Conservation (phyloP, 2,888 invertebrate species). For the Galeruca laticollis region DNA sequence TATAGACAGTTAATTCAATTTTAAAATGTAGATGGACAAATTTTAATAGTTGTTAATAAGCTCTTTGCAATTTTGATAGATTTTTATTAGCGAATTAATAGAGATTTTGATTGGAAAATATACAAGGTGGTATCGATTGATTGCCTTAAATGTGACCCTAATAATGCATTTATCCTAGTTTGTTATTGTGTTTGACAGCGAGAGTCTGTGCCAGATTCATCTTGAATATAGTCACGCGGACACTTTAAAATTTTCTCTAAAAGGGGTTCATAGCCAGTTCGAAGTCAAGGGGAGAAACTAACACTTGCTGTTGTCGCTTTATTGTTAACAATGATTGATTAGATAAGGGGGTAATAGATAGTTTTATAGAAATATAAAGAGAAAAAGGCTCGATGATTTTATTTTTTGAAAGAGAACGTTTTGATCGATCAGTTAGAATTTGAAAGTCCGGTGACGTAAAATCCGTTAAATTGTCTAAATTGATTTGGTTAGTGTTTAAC, state of each 20-base stretch:
- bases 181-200: slow-evolving; percentile 50
- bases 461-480: not conserved
- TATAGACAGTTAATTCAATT: not conserved
- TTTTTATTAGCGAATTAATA: no score
- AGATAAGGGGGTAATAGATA: slow-evolving; percentile 48
- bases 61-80: not conserved
- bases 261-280: slow-evolving; percentile 48
- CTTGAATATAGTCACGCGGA: slow-evolving; percentile 45
- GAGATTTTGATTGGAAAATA: no score
- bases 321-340: slow-evolving; percentile 60
- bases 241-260: slow-evolving; percentile 47
- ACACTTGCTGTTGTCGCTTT: slow-evolving; percentile 60
- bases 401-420: slow-evolving; percentile 19
- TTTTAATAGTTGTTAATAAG: not conserved
- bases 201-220: slow-evolving; percentile 46
- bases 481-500: not conserved
- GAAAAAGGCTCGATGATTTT: not conserved
- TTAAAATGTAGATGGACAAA: not conserved
- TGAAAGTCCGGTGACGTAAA: slow-evolving; percentile 3
- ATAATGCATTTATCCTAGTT: slow-evolving; percentile 13
- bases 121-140: no score
- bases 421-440: slow-evolving; percentile 43
- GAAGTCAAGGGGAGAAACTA: slow-evolving; percentile 49
- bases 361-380: slow-evolving; percentile 36
- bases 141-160: no score